phyloP scores from a whole-genome alignment of 2,888 invertebrate genomes.

The Aethes cnicana region DNA sequence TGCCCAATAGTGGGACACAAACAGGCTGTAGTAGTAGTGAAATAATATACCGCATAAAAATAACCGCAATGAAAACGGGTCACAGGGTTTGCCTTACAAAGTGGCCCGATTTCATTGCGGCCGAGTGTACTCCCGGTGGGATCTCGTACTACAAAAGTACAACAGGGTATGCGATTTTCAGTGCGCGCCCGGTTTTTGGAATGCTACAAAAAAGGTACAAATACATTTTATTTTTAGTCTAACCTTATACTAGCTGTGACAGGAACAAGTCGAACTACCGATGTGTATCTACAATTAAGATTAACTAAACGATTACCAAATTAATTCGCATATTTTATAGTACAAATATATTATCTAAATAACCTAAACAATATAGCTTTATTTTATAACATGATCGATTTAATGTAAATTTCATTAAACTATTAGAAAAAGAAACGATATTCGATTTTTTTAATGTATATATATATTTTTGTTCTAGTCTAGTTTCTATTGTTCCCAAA shows the following conservation, averaged over 20 bases:
- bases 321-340: conserved; percentile 23
- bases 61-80: too few relatives aligned
- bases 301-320: conserved; percentile 18
- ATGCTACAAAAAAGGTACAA: conserved; percentile 20
- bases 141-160: too few relatives aligned
- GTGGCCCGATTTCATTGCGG: neutral
- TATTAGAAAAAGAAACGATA: conserved; percentile 19
- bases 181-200: conserved; percentile 3
- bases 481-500: neutral
- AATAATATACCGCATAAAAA: too few relatives aligned
- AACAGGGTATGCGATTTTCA: neutral
- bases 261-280: conserved; percentile 24
- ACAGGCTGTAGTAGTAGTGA: too few relatives aligned
- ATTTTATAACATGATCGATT: conserved; percentile 24
- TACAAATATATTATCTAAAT: conserved; percentile 30
- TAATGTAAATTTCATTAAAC: conserved; percentile 12
- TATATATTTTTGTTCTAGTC: conserved; percentile 18
- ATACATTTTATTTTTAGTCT: conserved; percentile 23
- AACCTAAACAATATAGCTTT: conserved; percentile 26
- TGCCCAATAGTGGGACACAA: too few relatives aligned
- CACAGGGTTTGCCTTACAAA: too few relatives aligned
- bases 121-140: neutral
- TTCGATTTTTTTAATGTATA: conserved; percentile 13
- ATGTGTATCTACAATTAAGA: conserved; percentile 16
- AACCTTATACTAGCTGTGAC: conserved; percentile 10